Evolutionary conservation across 2,113 vertebrate genomes (phyloP).

Genomic region (Empidonax alnorum): DNA sequence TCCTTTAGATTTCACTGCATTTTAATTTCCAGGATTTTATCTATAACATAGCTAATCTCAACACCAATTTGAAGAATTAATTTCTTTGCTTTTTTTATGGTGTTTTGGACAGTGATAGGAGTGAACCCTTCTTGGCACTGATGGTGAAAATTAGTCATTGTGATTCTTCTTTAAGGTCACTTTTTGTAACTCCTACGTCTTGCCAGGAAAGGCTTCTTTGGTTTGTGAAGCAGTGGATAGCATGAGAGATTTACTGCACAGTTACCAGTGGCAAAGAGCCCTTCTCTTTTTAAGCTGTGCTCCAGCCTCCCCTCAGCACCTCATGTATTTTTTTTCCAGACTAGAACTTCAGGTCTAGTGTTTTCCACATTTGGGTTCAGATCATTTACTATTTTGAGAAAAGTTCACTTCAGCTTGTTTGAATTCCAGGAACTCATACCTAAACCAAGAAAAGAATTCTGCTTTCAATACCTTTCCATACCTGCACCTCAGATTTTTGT

Average conservation of each 20-base stretch:
- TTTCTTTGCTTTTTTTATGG: not conserved
- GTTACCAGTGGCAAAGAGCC: not conserved
- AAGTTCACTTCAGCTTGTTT: not conserved
- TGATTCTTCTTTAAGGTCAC: not conserved
- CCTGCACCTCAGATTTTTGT: not conserved
- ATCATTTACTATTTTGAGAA: not conserved
- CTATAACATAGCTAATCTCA: not conserved
- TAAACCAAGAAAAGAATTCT: not conserved
- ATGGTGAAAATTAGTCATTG: not conserved
- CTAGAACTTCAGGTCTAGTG: not conserved
- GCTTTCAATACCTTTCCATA: not conserved
- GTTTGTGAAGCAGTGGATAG: not conserved
- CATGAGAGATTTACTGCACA: not conserved
- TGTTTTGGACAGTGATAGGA: not conserved
- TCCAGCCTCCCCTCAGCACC: not conserved
- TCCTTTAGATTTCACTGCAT: not conserved
- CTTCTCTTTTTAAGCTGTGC: not conserved
- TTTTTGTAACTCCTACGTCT: not conserved
- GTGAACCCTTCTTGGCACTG: not conserved
- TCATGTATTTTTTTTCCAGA: not conserved
- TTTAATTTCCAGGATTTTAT: not conserved
- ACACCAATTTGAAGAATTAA: not conserved
- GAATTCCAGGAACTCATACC: not conserved
- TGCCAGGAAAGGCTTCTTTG: not conserved
- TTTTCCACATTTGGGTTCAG: not conserved